These are phyloP conservation scores for Psilopsiagon aymara DNA, from an alignment of 2,113 vertebrate genomes.

Conservation along the genomic window DNA sequence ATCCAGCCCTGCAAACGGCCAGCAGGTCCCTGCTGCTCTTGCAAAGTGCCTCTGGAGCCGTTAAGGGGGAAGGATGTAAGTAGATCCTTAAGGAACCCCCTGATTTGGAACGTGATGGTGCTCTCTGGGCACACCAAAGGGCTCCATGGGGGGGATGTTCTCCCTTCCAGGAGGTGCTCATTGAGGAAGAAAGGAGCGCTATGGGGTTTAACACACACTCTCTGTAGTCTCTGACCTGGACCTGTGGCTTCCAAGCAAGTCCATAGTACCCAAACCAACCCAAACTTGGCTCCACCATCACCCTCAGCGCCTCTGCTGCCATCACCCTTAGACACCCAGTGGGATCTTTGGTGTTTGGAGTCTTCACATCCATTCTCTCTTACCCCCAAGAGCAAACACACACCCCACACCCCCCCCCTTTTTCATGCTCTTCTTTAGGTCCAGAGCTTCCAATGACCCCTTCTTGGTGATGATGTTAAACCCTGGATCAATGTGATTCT, in stretches of 20 bases:
- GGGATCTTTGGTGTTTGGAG: background rate
- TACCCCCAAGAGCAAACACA: background rate
- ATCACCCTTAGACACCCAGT: fast-evolving
- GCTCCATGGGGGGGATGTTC: background rate
- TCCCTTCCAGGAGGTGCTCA: fast-evolving
- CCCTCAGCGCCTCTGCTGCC: fast-evolving
- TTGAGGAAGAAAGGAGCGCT: fast-evolving
- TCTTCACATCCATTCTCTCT: background rate
- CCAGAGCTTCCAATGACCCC: background rate
- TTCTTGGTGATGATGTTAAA: background rate
- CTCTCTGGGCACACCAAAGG: background rate
- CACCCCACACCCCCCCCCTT: too few relatives aligned
- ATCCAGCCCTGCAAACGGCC: background rate
- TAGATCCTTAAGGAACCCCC: background rate
- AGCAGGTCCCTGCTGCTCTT: background rate
- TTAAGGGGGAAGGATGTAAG: background rate
- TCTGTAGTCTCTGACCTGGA: background rate
- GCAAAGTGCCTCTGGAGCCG: background rate
- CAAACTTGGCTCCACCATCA: fast-evolving
- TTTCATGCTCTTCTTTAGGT: background rate
- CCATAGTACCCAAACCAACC: background rate
- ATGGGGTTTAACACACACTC: background rate
- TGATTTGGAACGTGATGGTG: fast-evolving
- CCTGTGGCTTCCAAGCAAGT: background rate
- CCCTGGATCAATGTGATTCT: fast-evolving